Base-by-base conservation (phyloP, 2,113 vertebrate genomes). In the Motacilla alba region DNA sequence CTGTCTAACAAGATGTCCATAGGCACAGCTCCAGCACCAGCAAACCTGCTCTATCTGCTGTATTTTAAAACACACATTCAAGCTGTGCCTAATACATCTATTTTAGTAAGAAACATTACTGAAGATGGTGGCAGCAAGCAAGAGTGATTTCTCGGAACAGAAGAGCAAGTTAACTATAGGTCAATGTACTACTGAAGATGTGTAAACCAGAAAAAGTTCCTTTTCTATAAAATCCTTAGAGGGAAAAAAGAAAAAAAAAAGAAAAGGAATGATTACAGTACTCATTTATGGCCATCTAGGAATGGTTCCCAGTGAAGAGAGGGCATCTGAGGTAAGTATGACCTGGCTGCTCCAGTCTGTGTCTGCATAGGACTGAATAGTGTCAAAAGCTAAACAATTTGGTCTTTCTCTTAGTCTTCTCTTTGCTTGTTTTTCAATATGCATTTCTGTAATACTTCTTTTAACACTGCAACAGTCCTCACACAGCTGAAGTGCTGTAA, bases 271-370 rank as follows among this genome's bases (percentile, higher is more conserved):
- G 5, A 94, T 90, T 90, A 93, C 83, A 94, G 90, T 63, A 78
- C 76, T 96, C 87, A 84, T 95, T 96, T 95, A 94, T 69, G 84
- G 91, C 91, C 79, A 91, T 91, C 92, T 95, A 96, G 83, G 85
- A 96, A 96, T 89, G 83, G 87, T 96, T 94, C 93, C 94, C 93
- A 94, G 96, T 87, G 84, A 94, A 76, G 59, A 90, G 69, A 95
- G 94, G 95, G 93, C 92, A 97, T 93, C 66, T 81, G 82, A 97
- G 96, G 93, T 87, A 85, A 96, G 74, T 80, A 92, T 82, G 92
- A 95, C 87, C 91, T 95, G 95, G 83, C 91, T 97, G 89, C 92
- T 95, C 80, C 93, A 95, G 93, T 91, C 82, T 70, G 55, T 68
- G 75, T 76, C 91, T 94, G 88, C 89, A 95, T 50, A 94, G 90